Percentiles rank a stretch among this genome's conserved stretches.
Conservation (phyloP, 2,797 vertebrate genomes). For the Danio aesculapii region DNA sequence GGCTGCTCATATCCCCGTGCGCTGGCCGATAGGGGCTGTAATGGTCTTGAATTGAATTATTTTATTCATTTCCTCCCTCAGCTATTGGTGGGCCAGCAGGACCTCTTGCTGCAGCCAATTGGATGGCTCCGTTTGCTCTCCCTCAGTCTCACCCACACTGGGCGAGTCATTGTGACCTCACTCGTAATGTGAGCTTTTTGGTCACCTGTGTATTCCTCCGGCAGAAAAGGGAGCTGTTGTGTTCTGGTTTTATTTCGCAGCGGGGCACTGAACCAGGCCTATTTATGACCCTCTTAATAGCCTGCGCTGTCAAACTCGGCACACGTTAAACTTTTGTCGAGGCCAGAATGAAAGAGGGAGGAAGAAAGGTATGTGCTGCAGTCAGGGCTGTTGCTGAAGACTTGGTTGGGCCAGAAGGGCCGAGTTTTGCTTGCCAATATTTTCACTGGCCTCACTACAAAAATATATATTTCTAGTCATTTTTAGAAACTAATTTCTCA, state of each 20-base stretch:
- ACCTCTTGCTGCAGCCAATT: slow-evolving; percentile 52
- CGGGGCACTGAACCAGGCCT: slow-evolving; percentile 31
- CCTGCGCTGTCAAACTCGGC: slow-evolving; percentile 45
- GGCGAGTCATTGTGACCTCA: slow-evolving; percentile 54
- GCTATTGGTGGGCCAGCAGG: slow-evolving; percentile 54
- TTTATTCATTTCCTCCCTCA: slow-evolving; percentile 57
- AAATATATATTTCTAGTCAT: neutral
- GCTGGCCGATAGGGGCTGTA: slow-evolving; percentile 56
- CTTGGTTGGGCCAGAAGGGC: neutral
- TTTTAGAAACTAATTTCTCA: neutral
- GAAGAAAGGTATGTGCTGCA: slow-evolving; percentile 14
- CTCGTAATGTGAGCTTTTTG: slow-evolving; percentile 50
- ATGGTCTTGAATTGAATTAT: slow-evolving; percentile 63
- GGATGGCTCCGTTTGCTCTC: slow-evolving; percentile 18
- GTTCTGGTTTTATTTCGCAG: slow-evolving; percentile 52
- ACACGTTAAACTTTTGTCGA: slow-evolving; percentile 46
- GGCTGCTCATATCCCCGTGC: slow-evolving; percentile 70
- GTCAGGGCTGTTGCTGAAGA: slow-evolving; percentile 6
- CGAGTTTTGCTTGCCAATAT: neutral
- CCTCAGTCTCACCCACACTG: slow-evolving; percentile 50
- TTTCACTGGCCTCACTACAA: neutral
- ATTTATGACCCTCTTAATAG: slow-evolving; percentile 55
- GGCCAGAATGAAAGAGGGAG: slow-evolving; percentile 11
- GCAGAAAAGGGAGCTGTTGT: slow-evolving; percentile 43
- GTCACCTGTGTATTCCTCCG: slow-evolving; percentile 54